A percentile compares a stretch with the other conserved stretches of the same genome.
Conservation (phyloP, 2,797 vertebrate genomes). For the Falco berigora region DNA sequence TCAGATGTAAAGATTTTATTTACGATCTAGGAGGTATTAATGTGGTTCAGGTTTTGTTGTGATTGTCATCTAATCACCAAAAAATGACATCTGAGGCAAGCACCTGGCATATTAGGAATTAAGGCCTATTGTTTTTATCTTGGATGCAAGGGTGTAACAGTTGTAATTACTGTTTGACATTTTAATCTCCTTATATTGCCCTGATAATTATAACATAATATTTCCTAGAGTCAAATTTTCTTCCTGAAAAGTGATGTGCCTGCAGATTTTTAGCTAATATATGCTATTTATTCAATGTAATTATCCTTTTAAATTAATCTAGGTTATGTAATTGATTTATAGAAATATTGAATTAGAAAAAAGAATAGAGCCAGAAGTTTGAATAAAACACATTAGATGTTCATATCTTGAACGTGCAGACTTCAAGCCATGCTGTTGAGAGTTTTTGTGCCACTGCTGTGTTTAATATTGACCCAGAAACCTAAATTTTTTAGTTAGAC, state of each 20-base stretch:
- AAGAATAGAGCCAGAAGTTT: neutral
- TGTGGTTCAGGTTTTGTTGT: neutral
- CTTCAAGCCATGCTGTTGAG: neutral
- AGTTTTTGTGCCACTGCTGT: neutral
- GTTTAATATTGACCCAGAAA: neutral
- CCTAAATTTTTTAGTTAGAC: neutral
- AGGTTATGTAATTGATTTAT: neutral
- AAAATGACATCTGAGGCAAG: neutral
- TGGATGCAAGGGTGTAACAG: neutral
- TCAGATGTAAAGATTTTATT: neutral
- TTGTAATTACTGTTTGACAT: neutral
- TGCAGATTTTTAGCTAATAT: neutral
- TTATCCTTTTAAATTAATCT: neutral
- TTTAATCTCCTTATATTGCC: neutral
- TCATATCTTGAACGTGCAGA: neutral
- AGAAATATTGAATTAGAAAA: neutral
- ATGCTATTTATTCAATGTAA: neutral
- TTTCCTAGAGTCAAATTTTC: neutral
- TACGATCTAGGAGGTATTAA: neutral
- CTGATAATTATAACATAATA: neutral
- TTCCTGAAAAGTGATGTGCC: neutral
- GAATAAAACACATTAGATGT: neutral
- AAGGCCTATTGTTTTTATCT: neutral
- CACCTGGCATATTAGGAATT: neutral
- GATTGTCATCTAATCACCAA: neutral